Percentiles rank a stretch among this genome's conserved stretches.
Conservation (phyloP, 2,888 invertebrate species). For the Callimorpha dominula region DNA sequence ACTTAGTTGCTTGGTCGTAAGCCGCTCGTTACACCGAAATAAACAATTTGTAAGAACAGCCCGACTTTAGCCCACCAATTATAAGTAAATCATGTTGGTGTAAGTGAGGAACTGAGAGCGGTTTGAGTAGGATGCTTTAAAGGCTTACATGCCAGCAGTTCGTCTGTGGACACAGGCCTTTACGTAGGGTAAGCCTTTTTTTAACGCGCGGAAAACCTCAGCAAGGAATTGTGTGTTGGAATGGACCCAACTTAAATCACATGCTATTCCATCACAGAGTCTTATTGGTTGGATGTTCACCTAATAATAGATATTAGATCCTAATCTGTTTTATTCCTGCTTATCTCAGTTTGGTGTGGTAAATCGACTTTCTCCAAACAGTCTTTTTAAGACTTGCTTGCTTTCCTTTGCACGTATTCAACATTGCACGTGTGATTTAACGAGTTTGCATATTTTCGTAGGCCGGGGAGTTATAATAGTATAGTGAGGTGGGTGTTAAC, state of each 20-base stretch:
- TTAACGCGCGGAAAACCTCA: too few relatives aligned
- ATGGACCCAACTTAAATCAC: too few relatives aligned
- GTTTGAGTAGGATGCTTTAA: not conserved
- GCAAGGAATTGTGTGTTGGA: too few relatives aligned
- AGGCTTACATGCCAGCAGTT: not conserved
- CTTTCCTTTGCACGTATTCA: too few relatives aligned
- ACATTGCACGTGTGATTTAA: too few relatives aligned
- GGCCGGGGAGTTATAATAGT: too few relatives aligned
- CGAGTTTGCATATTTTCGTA: too few relatives aligned
- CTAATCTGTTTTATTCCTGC: not conserved
- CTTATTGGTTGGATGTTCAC: too few relatives aligned
- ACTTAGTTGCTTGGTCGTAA: constrained; percentile 43
- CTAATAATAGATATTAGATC: not conserved
- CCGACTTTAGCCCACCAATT: constrained; percentile 53
- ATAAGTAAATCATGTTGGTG: constrained; percentile 51
- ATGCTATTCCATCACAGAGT: too few relatives aligned
- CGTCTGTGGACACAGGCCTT: not conserved
- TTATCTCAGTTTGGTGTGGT: not conserved
- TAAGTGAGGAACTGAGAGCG: constrained; percentile 28
- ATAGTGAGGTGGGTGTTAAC: not conserved
- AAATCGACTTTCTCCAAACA: not conserved
- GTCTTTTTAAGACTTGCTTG: too few relatives aligned
- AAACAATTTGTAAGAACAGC: constrained; percentile 59
- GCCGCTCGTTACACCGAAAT: constrained; percentile 55
- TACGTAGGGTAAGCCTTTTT: too few relatives aligned